These are phyloP conservation scores for Catharus ustulatus DNA, from an alignment of 2,797 vertebrate genomes.

Conservation along the genomic window DNA sequence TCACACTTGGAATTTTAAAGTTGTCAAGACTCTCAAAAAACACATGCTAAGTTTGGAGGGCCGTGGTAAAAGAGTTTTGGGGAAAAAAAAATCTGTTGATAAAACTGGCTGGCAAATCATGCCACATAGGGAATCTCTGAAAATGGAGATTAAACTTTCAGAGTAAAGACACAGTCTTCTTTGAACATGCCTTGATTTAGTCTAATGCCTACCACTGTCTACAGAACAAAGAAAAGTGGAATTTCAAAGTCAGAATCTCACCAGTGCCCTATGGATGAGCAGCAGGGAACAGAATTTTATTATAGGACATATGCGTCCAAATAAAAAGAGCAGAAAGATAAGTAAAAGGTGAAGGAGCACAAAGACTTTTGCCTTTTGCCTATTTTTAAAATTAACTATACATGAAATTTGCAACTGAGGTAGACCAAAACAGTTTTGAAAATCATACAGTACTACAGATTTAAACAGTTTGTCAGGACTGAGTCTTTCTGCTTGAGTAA, in stretches of 20 bases:
- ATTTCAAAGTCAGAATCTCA: not conserved
- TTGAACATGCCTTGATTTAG: not conserved
- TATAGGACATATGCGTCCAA: not conserved
- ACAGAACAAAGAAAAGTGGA: not conserved
- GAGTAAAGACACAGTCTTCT: not conserved
- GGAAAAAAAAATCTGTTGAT: not conserved
- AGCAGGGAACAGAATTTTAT: not conserved
- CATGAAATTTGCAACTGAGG: not conserved
- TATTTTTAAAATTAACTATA: not conserved
- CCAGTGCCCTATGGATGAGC: fast-evolving
- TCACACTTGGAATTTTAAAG: conserved; percentile 35
- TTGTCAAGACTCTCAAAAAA: conserved; percentile 20
- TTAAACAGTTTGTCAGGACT: not conserved
- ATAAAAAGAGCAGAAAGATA: not conserved
- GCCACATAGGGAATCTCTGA: not conserved
- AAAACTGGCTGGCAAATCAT: conserved; percentile 6
- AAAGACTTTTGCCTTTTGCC: not conserved
- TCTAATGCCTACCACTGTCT: not conserved
- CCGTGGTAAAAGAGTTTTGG: not conserved
- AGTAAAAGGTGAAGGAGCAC: not conserved
- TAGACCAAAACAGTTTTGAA: not conserved
- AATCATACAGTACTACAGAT: not conserved
- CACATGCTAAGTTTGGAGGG: conserved; percentile 39
- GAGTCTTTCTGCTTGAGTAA: not conserved
- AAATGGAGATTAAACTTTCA: not conserved